Evolutionary conservation across 2,888 invertebrate species (phyloP), one percentile per base, ranked within the genome.

Genomic region (Rhagonycha fulva): DNA sequence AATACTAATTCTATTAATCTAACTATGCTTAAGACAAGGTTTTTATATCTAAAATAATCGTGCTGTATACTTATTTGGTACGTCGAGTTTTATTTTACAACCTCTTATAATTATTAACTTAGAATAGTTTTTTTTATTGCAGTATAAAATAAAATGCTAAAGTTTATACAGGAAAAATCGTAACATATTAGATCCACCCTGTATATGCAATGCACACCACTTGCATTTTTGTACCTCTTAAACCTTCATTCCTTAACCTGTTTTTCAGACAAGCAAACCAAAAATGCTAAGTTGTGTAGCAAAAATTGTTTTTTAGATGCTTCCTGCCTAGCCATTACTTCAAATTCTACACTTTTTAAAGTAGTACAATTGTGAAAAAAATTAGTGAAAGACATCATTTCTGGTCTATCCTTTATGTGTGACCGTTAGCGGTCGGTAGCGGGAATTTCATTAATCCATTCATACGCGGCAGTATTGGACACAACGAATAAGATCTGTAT

Each of bases 41-140:
- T 72, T 80, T 79, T 83, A 83, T 84, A 81, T 85, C 84, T 85
- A 85, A 85, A 85, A 85, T 85, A 85, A 83, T 84, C 84, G 85
- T 84, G 85, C 85, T 85, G 85, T 85, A 85, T 85, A 85, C 85
- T 83, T 84, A 82, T 83, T 84, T 84, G 84, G 85, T 85, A 84
- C 84, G 82, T 84, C 84, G 75, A 47, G 47, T 47, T 66, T 67
- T 70, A 70, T 75, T 77, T 19, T 68, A 71, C 63, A 74, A 71
- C 26, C 26, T 66, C 63, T 66, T 66, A 62, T n/a, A 47, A 47
- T 47, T 47, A 62, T 62, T 62, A 66, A 66, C 63, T 66, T 66
- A 66, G 63, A 66, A 24, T 66, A 66, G 63, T 24, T 66, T 24
- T n/a, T 66, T 62, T 66, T 66, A 66, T 66, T 66, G 63, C 63